Evolutionary conservation across 2,113 vertebrate species (phyloP), one percentile per base, ranked within the genome.

Genomic region (Ageneiosus marmoratus): DNA sequence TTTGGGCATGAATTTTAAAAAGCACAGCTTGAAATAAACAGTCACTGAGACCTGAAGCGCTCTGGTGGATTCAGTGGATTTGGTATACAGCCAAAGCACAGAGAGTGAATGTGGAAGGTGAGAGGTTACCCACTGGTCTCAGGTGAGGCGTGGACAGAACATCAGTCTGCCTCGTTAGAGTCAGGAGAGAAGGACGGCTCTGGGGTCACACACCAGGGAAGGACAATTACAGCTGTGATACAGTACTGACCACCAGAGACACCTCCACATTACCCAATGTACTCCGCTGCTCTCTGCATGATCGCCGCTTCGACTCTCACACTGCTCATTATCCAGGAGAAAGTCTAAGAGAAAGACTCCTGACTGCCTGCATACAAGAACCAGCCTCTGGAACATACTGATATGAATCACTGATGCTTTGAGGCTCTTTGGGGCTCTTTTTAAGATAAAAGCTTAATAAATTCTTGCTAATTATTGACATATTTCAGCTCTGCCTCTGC

Each of bases 151-250:
- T 73, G 63, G 60, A 83, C 27, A 12, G 44, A 27, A 27, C 62
- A 34, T 60, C 72, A 15, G 67, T 77, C 46, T 73, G 24, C 63
- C 65, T 58, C 48, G 79, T 82, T 84, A 76, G 60, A 83, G 82
- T 82, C 53, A 50, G n/a, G 82, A 73, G 63, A 20, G 56, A n/a
- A 77, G 34, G 78, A 81, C 63, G 16, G 22, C 10, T 16, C 29
- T 65, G 20, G 55, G 58, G 74, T 77, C 79, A 80, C 58, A 83
- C 58, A 37, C 34, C 29, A 20, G 67, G 55, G 82, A 75, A 79
- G 72, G 69, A 78, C 80, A 41, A 84, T 84, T 86, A 86, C 82
- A 81, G 73, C 75, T 37, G 76, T 44, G 74, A 51, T 32, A 63
- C 15, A 60, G 81, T 65, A 77, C 83, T 65, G 74, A 41, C 41